phyloP scores from a whole-genome alignment of 37 sponge, comb jelly and placozoan species.

The Beroe ovata region DNA sequence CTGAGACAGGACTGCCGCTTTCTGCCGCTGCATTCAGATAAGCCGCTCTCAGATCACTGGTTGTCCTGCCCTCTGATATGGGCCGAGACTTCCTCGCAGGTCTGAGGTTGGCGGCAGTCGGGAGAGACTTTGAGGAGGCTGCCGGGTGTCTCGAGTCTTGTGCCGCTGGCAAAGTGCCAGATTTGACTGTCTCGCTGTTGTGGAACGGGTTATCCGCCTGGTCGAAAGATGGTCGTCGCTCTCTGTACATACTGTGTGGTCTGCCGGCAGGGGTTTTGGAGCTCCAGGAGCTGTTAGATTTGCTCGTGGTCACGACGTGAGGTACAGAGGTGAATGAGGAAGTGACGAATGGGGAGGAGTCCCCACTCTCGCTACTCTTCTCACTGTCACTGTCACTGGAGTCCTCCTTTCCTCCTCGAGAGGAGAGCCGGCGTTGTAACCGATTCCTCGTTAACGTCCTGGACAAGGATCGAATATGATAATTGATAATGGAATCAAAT shows the following conservation, averaged over 20 bases:
- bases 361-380: not conserved
- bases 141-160: not conserved
- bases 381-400: constrained; percentile 62
- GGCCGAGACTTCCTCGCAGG: not conserved
- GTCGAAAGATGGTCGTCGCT: not conserved
- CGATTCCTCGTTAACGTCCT: constrained; percentile 7
- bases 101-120: not conserved
- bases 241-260: not conserved
- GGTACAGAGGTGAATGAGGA: not conserved
- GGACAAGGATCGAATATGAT: too few relatives aligned
- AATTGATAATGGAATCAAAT: too few relatives aligned
- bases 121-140: not conserved
- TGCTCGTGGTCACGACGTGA: not conserved
- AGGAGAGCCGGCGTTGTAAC: not conserved
- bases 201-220: constrained; percentile 50
- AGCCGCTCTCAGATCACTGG: not conserved
- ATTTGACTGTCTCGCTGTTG: not conserved
- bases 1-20: not conserved
- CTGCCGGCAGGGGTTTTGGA: not conserved
- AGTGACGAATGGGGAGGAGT: not conserved
- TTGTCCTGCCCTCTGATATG: not conserved
- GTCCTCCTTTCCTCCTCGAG: constrained; percentile 3
- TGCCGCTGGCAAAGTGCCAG: not conserved
- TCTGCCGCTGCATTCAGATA: not conserved
- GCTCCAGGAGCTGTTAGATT: not conserved